A percentile compares a stretch with the other conserved stretches of the same genome.
Evolutionary conservation across 2,888 invertebrate genomes (phyloP).

Genomic region (Patella pellucida): DNA sequence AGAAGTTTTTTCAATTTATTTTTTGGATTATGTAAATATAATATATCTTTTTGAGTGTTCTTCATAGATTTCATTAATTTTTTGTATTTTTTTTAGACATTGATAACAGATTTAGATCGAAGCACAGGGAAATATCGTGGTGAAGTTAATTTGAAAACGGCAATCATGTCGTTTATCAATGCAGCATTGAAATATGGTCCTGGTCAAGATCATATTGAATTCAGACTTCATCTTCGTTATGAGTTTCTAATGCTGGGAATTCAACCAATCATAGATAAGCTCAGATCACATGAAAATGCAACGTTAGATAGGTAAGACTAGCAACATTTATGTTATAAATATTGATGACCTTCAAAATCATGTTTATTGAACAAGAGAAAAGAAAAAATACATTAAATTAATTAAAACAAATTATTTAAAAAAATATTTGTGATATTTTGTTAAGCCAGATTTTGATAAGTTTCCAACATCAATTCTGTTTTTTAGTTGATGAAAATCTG

Average conservation of each 20-base stretch:
- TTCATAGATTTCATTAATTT: neutral
- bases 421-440: neutral
- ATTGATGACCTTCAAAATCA: no score
- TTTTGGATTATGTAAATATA: neutral
- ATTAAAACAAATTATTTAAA: neutral
- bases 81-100: slow-evolving; percentile 75
- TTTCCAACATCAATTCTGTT: neutral
- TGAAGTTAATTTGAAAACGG: slow-evolving; percentile 93
- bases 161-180: slow-evolving; percentile 97
- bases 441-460: no score
- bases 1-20: neutral
- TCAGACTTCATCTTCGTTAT: slow-evolving; percentile 93
- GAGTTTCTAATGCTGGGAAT: slow-evolving; percentile 97
- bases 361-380: no score
- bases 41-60: slow-evolving; percentile 12
- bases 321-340: neutral
- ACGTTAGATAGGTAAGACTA: slow-evolving; percentile 81
- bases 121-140: slow-evolving; percentile 92
- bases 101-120: slow-evolving; percentile 91
- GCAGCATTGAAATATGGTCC: slow-evolving; percentile 96
- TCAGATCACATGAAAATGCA: slow-evolving; percentile 92
- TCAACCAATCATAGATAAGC: slow-evolving; percentile 93
- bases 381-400: no score
- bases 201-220: slow-evolving; percentile 90
- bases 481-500: no score